Conservation (phyloP, 2,797 vertebrate genomes). For the Sebastes trivittatus region DNA sequence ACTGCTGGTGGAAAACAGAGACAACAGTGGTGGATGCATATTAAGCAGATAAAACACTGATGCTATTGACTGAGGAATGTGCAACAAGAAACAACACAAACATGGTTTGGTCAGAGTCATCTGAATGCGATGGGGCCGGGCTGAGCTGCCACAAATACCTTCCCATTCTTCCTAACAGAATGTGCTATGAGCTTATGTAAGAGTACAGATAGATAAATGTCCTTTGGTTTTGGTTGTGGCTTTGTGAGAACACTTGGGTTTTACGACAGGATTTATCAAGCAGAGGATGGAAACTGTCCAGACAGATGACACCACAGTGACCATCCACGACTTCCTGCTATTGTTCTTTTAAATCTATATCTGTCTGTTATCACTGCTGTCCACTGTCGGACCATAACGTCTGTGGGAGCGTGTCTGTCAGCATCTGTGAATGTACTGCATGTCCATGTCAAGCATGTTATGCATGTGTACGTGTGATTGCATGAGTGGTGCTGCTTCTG, state of each 20-base stretch:
- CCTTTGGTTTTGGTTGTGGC: constrained; percentile 1
- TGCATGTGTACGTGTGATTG: background rate
- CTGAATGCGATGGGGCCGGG: constrained; percentile 19
- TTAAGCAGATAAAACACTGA: constrained; percentile 49
- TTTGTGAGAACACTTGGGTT: constrained; percentile 54
- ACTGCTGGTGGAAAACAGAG: constrained; percentile 21
- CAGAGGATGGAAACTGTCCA: constrained; percentile 66
- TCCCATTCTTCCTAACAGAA: constrained; percentile 29
- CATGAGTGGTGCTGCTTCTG: background rate
- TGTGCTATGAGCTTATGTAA: constrained; percentile 15
- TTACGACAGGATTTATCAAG: constrained; percentile 65
- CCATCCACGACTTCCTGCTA: constrained; percentile 73
- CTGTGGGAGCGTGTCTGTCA: constrained; percentile 10
- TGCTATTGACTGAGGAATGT: constrained; percentile 61
- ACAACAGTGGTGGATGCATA: constrained; percentile 15
- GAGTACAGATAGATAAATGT: constrained; percentile 13
- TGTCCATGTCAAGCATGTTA: background rate
- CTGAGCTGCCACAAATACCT: constrained; percentile 47
- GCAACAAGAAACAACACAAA: constrained; percentile 41
- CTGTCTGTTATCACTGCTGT: constrained; percentile 59
- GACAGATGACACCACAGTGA: constrained; percentile 69
- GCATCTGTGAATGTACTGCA: background rate
- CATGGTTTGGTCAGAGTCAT: constrained; percentile 56
- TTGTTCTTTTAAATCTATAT: constrained; percentile 73
- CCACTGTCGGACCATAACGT: constrained; percentile 30